Conservation (phyloP, 1,140 invertebrate species). For the Brachionus paranguensis region DNA sequence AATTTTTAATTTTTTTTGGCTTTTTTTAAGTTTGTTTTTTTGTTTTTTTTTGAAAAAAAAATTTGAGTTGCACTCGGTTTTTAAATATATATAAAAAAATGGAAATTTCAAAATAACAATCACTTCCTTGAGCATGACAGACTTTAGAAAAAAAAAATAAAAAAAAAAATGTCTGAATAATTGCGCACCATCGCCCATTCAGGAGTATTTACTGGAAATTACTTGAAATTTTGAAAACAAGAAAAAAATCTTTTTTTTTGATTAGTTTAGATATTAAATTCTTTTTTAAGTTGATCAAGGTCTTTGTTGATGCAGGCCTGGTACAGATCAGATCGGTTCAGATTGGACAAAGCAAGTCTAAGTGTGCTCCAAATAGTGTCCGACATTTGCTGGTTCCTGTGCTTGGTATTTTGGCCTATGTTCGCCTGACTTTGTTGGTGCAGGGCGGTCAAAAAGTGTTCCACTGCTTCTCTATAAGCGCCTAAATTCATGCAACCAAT, state of each 20-base stretch:
- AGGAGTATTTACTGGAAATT: conserved; percentile 40
- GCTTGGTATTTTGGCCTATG: conserved; percentile 63
- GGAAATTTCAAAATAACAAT: conserved; percentile 42
- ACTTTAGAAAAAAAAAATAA: neutral
- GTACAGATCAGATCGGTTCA: conserved; percentile 73
- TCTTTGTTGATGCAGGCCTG: conserved; percentile 67
- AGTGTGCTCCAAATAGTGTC: conserved; percentile 90
- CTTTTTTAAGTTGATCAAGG: conserved; percentile 53
- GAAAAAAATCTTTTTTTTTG: conserved; percentile 53
- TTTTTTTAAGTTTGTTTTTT: neutral
- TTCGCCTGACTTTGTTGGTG: conserved; percentile 69
- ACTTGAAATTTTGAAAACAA: conserved; percentile 32
- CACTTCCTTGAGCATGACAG: conserved; percentile 42
- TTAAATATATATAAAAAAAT: conserved; percentile 12
- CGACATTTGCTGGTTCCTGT: conserved; percentile 64
- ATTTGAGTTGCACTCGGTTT: conserved; percentile 32
- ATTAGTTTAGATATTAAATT: conserved; percentile 61
- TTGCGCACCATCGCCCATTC: conserved; percentile 7
- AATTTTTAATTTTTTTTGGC: conserved; percentile 14
- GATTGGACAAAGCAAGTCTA: conserved; percentile 76
- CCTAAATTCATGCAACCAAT: conserved; percentile 95
- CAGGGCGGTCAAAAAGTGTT: conserved; percentile 84
- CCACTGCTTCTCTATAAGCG: conserved; percentile 85
- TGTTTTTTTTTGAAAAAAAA: neutral
- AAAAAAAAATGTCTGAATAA: too few species aligned